These are phyloP conservation scores for Drosophila multiciliata DNA, from an alignment of 2,888 invertebrate genomes.

Conservation along the genomic window DNA sequence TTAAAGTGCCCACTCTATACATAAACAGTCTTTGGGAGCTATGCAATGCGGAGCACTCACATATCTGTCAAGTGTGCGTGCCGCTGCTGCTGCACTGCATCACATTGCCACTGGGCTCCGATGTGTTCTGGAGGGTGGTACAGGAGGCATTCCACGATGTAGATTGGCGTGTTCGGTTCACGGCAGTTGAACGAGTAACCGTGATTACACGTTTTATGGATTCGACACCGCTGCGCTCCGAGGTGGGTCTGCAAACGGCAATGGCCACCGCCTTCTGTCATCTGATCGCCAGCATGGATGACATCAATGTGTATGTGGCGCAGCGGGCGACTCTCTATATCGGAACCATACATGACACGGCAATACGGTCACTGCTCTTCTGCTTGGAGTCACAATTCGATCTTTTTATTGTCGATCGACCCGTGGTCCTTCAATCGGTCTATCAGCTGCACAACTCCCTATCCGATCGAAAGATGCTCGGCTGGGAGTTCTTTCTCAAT, in stretches of 20 bases:
- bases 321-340: slow-evolving; percentile 96
- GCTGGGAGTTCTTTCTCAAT: slow-evolving; percentile 99
- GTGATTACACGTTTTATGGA: slow-evolving; percentile 97
- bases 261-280: slow-evolving; percentile 98
- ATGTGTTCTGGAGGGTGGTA: slow-evolving; percentile 98
- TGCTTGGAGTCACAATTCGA: slow-evolving; percentile 99
- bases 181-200: slow-evolving; percentile 97
- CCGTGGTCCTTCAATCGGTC: slow-evolving; percentile 97
- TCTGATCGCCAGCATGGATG: slow-evolving; percentile 97
- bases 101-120: slow-evolving; percentile 96
- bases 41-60: slow-evolving; percentile 95
- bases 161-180: slow-evolving; percentile 95
- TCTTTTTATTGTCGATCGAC: slow-evolving; percentile 97
- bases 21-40: slow-evolving; percentile 93
- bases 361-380: slow-evolving; percentile 94
- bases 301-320: slow-evolving; percentile 96
- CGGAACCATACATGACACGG: slow-evolving; percentile 96
- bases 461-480: slow-evolving; percentile 94
- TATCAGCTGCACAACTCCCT: slow-evolving; percentile 97
- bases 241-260: slow-evolving; percentile 94
- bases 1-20: background rate
- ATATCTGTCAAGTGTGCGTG: slow-evolving; percentile 96
- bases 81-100: slow-evolving; percentile 97
- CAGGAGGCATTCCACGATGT: slow-evolving; percentile 96
- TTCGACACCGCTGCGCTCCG: slow-evolving; percentile 93